Evolutionary conservation across 1,140 invertebrate species (phyloP).

Genomic region (Hypothenemus hampei): DNA sequence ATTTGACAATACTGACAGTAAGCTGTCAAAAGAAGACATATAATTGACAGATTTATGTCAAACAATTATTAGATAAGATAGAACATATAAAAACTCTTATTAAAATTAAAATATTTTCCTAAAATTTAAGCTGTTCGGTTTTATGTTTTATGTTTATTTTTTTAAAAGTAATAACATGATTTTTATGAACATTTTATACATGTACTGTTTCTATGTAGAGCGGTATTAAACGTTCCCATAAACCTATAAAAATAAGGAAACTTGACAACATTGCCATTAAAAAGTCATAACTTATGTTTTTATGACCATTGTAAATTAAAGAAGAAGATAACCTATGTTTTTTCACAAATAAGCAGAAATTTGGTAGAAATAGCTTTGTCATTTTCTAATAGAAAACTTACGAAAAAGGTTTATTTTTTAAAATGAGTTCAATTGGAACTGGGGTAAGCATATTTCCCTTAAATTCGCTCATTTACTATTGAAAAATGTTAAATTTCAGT

Average conservation of each 20-base stretch:
- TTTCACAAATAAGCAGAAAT: not conserved
- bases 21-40: too few relatives aligned
- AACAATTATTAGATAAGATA: not conserved
- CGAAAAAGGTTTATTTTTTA: too few relatives aligned
- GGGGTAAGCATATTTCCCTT: conserved; percentile 10
- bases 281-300: not conserved
- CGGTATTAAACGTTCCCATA: not conserved
- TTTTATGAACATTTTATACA: not conserved
- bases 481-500: conserved; percentile 54
- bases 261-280: not conserved
- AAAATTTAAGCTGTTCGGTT: not conserved
- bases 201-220: not conserved
- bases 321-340: not conserved
- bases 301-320: not conserved
- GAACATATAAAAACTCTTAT: not conserved
- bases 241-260: not conserved
- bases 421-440: conserved; percentile 28
- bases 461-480: not conserved
- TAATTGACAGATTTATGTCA: not conserved
- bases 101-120: not conserved
- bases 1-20: not conserved
- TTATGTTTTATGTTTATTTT: not conserved
- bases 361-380: not conserved
- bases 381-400: too few relatives aligned
- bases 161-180: not conserved